These are phyloP conservation scores for Tylochromis polylepis DNA, from an alignment of 2,113 vertebrate genomes.

Conservation along the genomic window DNA sequence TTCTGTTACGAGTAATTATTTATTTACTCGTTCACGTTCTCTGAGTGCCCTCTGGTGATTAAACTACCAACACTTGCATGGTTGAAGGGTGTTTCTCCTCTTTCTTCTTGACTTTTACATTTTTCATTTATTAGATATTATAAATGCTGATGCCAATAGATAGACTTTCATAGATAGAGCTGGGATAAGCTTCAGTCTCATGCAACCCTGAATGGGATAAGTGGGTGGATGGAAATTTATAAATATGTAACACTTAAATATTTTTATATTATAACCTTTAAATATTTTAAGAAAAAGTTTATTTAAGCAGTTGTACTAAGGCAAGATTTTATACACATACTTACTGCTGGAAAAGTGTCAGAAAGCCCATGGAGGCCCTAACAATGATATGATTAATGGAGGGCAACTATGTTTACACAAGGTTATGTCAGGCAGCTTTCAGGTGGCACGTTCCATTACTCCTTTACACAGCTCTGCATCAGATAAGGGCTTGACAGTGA, in stretches of 20 bases:
- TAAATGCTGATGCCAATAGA: background rate
- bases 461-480: slow-evolving; percentile 42
- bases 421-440: slow-evolving; percentile 47
- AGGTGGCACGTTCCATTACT: slow-evolving; percentile 55
- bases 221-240: background rate
- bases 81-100: background rate
- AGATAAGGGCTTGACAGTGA: slow-evolving; percentile 62
- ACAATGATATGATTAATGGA: slow-evolving; percentile 41
- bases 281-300: background rate
- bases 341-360: background rate
- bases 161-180: background rate
- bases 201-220: background rate
- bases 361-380: background rate
- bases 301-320: background rate
- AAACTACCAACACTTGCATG: background rate
- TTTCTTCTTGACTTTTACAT: background rate
- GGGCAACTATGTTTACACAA: slow-evolving; percentile 36
- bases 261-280: background rate
- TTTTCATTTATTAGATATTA: background rate
- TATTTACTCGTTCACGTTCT: too few species aligned
- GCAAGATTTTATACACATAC: background rate
- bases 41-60: background rate
- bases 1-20: background rate
- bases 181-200: background rate
- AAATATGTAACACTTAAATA: background rate